A percentile compares a stretch with the other conserved stretches of the same genome.
Evolutionary conservation across 2,113 vertebrate genomes (phyloP).

Genomic region (Takifugu flavidus): DNA sequence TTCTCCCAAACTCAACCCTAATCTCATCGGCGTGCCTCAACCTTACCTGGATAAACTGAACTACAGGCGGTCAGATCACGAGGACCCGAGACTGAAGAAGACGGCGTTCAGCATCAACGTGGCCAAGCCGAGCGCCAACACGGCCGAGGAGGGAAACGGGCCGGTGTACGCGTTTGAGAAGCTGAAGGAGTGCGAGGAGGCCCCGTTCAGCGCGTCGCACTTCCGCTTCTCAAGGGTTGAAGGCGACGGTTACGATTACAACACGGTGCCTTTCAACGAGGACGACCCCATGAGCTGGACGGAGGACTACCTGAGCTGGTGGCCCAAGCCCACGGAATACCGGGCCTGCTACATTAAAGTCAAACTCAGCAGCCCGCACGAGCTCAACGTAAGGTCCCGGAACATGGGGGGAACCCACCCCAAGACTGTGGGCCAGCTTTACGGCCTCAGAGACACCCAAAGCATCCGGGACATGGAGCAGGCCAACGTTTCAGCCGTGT

Average conservation of each 20-base stretch:
- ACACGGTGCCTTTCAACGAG: slow-evolving; percentile 93
- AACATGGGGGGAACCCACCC: slow-evolving; percentile 97
- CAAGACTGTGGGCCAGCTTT: slow-evolving; percentile 87
- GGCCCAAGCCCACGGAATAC: slow-evolving; percentile 97
- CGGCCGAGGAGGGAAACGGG: slow-evolving; percentile 86
- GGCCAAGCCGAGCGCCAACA: slow-evolving; percentile 87
- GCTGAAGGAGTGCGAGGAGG: slow-evolving; percentile 87
- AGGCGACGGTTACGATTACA: slow-evolving; percentile 90
- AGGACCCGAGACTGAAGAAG: slow-evolving; percentile 85
- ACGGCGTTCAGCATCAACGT: slow-evolving; percentile 92
- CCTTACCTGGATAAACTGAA: slow-evolving; percentile 89
- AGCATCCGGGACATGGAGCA: slow-evolving; percentile 84
- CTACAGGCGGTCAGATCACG: slow-evolving; percentile 89
- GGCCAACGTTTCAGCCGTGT: slow-evolving; percentile 81
- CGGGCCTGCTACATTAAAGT: slow-evolving; percentile 96
- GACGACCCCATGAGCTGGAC: slow-evolving; percentile 98
- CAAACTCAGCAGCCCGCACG: slow-evolving; percentile 82
- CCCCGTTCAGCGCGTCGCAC: slow-evolving; percentile 83
- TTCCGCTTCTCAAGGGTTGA: slow-evolving; percentile 95
- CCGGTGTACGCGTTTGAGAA: slow-evolving; percentile 91
- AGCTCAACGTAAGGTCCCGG: slow-evolving; percentile 90
- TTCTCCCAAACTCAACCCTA: slow-evolving; percentile 87
- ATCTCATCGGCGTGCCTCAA: slow-evolving; percentile 88
- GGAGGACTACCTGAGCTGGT: slow-evolving; percentile 94
- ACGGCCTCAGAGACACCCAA: slow-evolving; percentile 89